A percentile compares a stretch with the other conserved stretches of the same genome.
Conservation (phyloP, 64 coral and sea anemone species). For the Trachythela sp. region DNA sequence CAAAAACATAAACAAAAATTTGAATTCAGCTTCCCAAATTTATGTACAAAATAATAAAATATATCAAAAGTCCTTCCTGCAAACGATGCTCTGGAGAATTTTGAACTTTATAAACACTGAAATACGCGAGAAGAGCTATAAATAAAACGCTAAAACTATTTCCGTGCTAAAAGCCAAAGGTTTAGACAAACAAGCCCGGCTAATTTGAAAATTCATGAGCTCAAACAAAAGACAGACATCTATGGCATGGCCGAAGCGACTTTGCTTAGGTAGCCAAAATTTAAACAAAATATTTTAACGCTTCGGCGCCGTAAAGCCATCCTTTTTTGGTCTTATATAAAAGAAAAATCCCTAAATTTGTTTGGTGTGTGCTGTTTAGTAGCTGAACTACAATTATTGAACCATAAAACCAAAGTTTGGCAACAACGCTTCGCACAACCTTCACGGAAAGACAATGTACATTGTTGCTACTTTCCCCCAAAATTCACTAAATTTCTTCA, state of each 20-base stretch:
- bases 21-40: too few species aligned
- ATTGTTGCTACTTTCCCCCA: not conserved
- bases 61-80: too few species aligned
- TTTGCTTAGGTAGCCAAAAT: not conserved
- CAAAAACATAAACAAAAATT: too few species aligned
- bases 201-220: slow-evolving; percentile 25
- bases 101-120: not conserved
- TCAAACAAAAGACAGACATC: not conserved
- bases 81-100: too few species aligned
- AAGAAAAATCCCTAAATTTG: not conserved
- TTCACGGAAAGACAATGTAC: not conserved
- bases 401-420: not conserved
- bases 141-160: not conserved
- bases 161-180: not conserved
- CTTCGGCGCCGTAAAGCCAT: not conserved
- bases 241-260: not conserved
- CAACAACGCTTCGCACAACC: not conserved
- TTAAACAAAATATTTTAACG: not conserved
- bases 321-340: not conserved
- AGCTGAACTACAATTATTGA: not conserved
- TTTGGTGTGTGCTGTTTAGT: not conserved
- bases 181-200: not conserved
- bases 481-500: not conserved
- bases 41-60: too few species aligned
- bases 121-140: not conserved